A percentile compares a stretch with the other conserved stretches of the same genome.
Evolutionary conservation across 2,113 vertebrate genomes (phyloP).

Genomic region (Macquaria australasica): DNA sequence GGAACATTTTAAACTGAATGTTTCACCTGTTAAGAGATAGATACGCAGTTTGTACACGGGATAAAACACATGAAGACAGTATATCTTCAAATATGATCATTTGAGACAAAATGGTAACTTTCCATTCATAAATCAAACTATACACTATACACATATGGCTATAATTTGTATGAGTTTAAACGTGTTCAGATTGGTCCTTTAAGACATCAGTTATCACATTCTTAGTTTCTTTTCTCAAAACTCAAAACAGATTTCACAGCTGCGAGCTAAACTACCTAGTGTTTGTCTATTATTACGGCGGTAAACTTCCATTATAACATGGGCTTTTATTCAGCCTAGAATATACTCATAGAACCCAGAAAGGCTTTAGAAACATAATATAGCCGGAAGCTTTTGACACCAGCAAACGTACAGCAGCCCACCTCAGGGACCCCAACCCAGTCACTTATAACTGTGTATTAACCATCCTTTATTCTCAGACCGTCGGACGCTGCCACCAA

Average conservation of each 20-base stretch:
- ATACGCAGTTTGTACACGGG: neutral
- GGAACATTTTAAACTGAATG: neutral
- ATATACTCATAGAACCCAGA: neutral
- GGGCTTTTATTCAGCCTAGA: constrained; percentile 7
- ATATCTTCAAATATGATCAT: neutral
- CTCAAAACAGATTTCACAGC: neutral
- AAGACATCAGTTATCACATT: neutral
- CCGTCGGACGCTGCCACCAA: constrained; percentile 58
- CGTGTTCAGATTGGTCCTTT: neutral
- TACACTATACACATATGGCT: neutral
- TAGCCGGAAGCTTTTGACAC: constrained; percentile 30
- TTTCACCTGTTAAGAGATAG: neutral
- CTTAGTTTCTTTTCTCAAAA: neutral
- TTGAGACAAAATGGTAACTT: neutral
- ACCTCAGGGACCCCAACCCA: constrained; percentile 45
- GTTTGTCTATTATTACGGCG: neutral
- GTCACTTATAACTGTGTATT: constrained; percentile 49
- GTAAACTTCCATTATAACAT: neutral
- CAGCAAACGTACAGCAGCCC: constrained; percentile 8
- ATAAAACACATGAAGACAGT: neutral
- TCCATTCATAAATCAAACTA: neutral
- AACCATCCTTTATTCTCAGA: constrained; percentile 63
- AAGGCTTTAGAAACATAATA: neutral
- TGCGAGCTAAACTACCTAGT: neutral
- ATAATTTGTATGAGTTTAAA: neutral